Evolutionary conservation across 2,113 vertebrate species (phyloP).

Genomic region (Atrichornis clamosus): DNA sequence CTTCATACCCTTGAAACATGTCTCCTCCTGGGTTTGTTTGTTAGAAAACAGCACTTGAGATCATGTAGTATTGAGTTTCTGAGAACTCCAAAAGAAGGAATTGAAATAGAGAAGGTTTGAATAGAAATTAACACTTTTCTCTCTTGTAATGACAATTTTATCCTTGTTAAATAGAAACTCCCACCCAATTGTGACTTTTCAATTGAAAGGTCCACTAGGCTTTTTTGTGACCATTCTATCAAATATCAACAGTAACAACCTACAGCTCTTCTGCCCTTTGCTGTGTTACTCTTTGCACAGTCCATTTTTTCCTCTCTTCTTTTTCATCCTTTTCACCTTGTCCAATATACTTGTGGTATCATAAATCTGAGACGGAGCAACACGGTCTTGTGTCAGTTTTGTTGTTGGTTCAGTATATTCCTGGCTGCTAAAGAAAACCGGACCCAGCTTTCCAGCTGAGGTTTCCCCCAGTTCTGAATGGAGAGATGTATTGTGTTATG

Average conservation of each 20-base stretch:
- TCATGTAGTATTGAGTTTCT: neutral
- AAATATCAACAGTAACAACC: neutral
- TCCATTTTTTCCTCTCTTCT: neutral
- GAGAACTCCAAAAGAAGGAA: neutral
- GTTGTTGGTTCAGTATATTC: neutral
- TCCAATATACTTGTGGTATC: neutral
- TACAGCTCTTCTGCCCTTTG: neutral
- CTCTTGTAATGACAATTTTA: neutral
- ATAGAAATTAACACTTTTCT: neutral
- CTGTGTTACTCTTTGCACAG: neutral
- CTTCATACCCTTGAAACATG: neutral
- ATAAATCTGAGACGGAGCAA: neutral
- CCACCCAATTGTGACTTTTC: neutral
- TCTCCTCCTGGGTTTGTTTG: neutral
- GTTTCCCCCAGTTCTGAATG: neutral
- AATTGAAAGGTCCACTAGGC: neutral
- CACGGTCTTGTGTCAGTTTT: neutral
- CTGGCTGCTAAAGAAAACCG: neutral
- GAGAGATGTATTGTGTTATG: neutral
- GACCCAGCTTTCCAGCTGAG: neutral
- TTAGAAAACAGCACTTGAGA: neutral
- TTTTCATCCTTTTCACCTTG: neutral
- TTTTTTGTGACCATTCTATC: neutral
- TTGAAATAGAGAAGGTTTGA: too few relatives aligned
- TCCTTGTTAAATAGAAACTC: neutral